These are phyloP conservation scores for Cinclus mexicanus DNA, from an alignment of 2,113 vertebrate species.

Conservation along the genomic window DNA sequence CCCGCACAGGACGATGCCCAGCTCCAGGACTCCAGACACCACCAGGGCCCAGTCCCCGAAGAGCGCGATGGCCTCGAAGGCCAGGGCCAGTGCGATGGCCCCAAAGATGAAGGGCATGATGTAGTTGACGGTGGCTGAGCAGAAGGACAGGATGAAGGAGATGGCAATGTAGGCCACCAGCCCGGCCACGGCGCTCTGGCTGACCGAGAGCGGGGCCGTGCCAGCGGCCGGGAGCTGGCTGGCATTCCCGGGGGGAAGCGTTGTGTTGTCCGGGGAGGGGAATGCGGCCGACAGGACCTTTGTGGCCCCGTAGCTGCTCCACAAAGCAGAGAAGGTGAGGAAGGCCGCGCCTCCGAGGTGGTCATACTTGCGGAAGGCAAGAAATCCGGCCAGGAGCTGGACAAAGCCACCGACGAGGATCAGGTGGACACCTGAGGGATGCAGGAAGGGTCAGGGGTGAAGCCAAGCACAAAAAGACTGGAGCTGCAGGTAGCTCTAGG, in stretches of 20 bases:
- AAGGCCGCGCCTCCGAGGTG: constrained; percentile 85
- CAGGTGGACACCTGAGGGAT: constrained; percentile 83
- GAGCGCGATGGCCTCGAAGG: constrained; percentile 82
- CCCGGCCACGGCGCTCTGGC: constrained; percentile 79
- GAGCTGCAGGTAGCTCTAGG: neutral
- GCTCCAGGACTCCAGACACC: constrained; percentile 79
- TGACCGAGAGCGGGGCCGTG: neutral
- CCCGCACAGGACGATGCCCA: constrained; percentile 80
- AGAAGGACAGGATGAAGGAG: constrained; percentile 84
- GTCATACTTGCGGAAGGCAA: constrained; percentile 87
- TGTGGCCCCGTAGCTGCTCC: constrained; percentile 85
- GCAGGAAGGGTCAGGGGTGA: neutral
- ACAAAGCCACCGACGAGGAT: constrained; percentile 85
- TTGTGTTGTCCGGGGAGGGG: neutral
- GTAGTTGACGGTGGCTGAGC: constrained; percentile 88
- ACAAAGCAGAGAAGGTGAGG: constrained; percentile 86
- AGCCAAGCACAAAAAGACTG: neutral
- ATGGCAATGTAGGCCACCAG: constrained; percentile 83
- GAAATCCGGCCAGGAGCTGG: constrained; percentile 84
- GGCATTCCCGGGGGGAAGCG: neutral
- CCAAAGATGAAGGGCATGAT: constrained; percentile 91
- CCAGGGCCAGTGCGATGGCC: constrained; percentile 79
- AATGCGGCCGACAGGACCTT: constrained; percentile 74
- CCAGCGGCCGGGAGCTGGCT: neutral
- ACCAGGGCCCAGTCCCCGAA: constrained; percentile 80